These are phyloP conservation scores for Anastrepha ludens DNA, from an alignment of 1,140 invertebrate species.

Conservation along the genomic window DNA sequence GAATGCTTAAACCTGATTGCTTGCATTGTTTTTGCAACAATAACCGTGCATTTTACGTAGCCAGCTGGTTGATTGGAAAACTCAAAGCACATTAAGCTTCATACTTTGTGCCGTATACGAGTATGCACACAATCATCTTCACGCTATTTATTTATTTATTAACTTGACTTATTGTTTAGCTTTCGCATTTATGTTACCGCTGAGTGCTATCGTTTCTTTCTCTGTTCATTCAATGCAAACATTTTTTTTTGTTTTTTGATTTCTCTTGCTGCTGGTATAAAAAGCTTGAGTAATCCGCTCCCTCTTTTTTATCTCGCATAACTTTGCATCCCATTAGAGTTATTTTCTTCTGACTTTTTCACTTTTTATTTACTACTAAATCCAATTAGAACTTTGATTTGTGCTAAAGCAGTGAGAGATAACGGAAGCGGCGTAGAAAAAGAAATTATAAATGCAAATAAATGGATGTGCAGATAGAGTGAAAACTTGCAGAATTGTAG, in stretches of 20 bases:
- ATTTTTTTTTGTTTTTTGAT: neutral
- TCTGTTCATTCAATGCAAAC: neutral
- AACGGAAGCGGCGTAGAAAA: neutral
- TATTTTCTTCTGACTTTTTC: constrained; percentile 17
- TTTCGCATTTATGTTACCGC: constrained; percentile 3
- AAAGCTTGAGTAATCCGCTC: neutral
- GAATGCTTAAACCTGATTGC: constrained; percentile 1
- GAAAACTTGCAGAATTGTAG: neutral
- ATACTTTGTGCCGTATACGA: neutral
- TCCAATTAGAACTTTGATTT: constrained; percentile 47
- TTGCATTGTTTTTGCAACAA: constrained; percentile 23
- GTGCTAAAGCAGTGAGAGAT: neutral
- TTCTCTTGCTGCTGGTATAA: neutral
- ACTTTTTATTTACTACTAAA: constrained; percentile 44
- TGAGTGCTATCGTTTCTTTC: constrained; percentile 20
- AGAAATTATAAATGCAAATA: constrained; percentile 1
- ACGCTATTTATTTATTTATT: neutral
- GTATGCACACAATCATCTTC: neutral
- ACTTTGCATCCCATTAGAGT: neutral
- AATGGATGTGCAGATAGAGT: neutral
- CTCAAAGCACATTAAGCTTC: neutral
- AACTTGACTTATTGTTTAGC: constrained; percentile 21
- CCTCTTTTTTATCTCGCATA: neutral
- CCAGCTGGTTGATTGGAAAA: constrained; percentile 27
- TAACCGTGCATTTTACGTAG: neutral